Evolutionary conservation across 2,888 invertebrate genomes (phyloP).

Genomic region (Bombylius discolor): DNA sequence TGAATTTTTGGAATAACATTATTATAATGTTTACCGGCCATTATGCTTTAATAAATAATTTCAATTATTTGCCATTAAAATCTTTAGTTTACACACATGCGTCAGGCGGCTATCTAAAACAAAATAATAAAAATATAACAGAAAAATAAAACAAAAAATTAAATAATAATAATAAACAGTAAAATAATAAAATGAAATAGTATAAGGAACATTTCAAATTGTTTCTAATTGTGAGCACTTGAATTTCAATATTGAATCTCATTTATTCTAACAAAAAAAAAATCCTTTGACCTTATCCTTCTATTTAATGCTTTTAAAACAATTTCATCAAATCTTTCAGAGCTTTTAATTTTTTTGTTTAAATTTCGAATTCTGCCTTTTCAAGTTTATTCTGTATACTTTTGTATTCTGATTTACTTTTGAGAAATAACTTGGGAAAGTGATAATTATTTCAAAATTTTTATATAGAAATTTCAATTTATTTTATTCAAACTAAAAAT

Average conservation of each 20-base stretch:
- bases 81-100: conserved; percentile 18
- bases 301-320: too few species aligned
- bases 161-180: neutral
- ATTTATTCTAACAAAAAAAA: neutral
- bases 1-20: neutral
- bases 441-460: too few species aligned
- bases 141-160: neutral
- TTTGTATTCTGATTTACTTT: too few species aligned
- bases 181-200: neutral
- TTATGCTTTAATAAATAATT: conserved; percentile 1
- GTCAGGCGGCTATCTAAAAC: conserved; percentile 14
- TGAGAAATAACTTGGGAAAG: too few species aligned
- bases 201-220: conserved; percentile 15
- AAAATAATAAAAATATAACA: conserved; percentile 5
- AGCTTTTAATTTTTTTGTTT: too few species aligned
- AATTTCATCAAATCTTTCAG: too few species aligned
- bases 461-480: too few species aligned
- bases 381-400: too few species aligned
- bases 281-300: too few species aligned
- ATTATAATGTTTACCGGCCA: conserved; percentile 12
- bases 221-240: conserved; percentile 10
- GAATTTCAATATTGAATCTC: neutral
- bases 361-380: too few species aligned
- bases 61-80: conserved; percentile 7
- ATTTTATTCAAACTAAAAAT: too few species aligned